Conservation (phyloP, 1,140 invertebrate genomes). For the Papilio dardanus region DNA sequence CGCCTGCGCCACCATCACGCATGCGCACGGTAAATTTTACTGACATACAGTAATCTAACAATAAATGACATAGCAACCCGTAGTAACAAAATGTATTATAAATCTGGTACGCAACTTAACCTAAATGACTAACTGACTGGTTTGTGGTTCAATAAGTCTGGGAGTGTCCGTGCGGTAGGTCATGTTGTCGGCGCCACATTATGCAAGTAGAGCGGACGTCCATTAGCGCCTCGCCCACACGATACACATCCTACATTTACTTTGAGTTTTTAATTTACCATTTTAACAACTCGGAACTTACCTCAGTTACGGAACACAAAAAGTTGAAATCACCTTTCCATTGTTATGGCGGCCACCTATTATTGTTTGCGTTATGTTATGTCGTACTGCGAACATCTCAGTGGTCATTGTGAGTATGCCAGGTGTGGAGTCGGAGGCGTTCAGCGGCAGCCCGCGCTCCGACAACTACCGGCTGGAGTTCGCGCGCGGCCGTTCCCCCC, state of each 20-base stretch:
- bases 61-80: too few species aligned
- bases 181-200: background rate
- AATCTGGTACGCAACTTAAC: background rate
- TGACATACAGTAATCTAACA: background rate
- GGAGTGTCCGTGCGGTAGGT: background rate
- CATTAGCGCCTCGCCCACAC: slow-evolving; percentile 9
- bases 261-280: background rate
- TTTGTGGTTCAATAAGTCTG: background rate
- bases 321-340: too few species aligned
- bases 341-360: too few species aligned
- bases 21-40: slow-evolving; percentile 47
- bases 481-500: slow-evolving; percentile 66
- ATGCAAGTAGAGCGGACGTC: slow-evolving; percentile 6
- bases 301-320: too few species aligned
- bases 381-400: too few species aligned
- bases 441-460: slow-evolving; percentile 72
- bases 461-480: slow-evolving; percentile 81
- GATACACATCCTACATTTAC: slow-evolving; percentile 2
- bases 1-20: slow-evolving; percentile 73
- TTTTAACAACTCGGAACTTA: background rate
- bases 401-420: background rate
- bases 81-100: too few species aligned
- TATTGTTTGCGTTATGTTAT: too few species aligned
- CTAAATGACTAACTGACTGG: background rate
- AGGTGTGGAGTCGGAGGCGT: slow-evolving; percentile 56